A percentile compares a stretch with the other conserved stretches of the same genome.
Conservation (phyloP, 2,888 invertebrate genomes). For the Taenaris catops region DNA sequence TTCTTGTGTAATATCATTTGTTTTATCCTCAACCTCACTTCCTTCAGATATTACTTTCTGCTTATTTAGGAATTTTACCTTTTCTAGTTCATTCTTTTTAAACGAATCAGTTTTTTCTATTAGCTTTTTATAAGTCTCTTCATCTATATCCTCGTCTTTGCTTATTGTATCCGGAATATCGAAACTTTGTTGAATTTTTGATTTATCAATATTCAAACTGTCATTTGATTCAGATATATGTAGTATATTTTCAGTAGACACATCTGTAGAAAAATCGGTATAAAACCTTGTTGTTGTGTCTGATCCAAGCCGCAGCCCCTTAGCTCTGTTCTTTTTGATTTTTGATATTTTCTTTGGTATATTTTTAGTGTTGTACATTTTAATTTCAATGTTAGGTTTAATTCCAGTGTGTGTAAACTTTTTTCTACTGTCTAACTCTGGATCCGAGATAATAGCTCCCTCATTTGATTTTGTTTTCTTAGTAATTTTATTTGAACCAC, state of each 20-base stretch:
- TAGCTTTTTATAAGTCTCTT: constrained; percentile 68
- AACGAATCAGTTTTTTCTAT: constrained; percentile 77
- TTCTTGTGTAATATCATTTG: constrained; percentile 34
- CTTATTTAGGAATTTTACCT: constrained; percentile 68
- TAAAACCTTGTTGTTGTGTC: constrained; percentile 84
- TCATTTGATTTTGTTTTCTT: constrained; percentile 46
- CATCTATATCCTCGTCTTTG: constrained; percentile 68
- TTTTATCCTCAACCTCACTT: constrained; percentile 58
- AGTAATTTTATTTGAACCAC: constrained; percentile 65
- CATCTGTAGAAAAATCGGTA: constrained; percentile 82
- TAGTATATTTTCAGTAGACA: constrained; percentile 80
- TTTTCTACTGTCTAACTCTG: constrained; percentile 53
- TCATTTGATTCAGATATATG: constrained; percentile 84
- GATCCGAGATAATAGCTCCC: constrained; percentile 51
- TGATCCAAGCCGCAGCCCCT: constrained; percentile 62
- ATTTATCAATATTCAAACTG: constrained; percentile 70
- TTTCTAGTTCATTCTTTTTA: constrained; percentile 73
- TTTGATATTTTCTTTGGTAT: constrained; percentile 86
- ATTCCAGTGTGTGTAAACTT: constrained; percentile 27
- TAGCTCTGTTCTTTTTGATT: constrained; percentile 83
- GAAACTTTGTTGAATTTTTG: constrained; percentile 36
- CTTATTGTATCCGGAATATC: constrained; percentile 45
- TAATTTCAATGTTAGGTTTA: constrained; percentile 72
- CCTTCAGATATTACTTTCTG: constrained; percentile 70
- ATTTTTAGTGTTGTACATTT: constrained; percentile 83